Conservation (phyloP, 1,140 invertebrate genomes). For the Muscidifurax raptorellus region DNA sequence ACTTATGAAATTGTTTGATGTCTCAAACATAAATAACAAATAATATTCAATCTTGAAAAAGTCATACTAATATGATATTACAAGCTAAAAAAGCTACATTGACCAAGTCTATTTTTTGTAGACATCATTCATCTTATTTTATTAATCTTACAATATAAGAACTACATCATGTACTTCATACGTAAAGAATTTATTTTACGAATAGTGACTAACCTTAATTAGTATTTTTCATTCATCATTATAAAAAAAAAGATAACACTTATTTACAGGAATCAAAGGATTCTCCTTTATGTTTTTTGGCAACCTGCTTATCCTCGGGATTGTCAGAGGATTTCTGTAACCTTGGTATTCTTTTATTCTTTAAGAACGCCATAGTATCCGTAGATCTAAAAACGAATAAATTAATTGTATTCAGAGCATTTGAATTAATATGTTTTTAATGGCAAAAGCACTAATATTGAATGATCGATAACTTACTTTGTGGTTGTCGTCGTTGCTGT, state of each 20-base stretch:
- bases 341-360: constrained; percentile 70
- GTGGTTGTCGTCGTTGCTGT: neutral
- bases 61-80: neutral
- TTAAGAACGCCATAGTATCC: constrained; percentile 68
- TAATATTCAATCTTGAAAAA: neutral
- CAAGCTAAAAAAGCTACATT: neutral
- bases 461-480: constrained; percentile 31
- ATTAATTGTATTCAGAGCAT: constrained; percentile 6
- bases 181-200: constrained; percentile 59
- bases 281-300: constrained; percentile 71
- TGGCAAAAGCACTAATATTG: constrained; percentile 26
- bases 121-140: constrained; percentile 55
- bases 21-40: too few species aligned
- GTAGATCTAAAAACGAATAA: constrained; percentile 58
- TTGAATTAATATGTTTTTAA: neutral
- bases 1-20: neutral
- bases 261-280: constrained; percentile 74
- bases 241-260: constrained; percentile 69
- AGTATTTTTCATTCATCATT: constrained; percentile 56
- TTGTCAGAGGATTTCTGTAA: constrained; percentile 64
- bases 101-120: constrained; percentile 8
- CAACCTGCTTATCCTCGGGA: constrained; percentile 63
- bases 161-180: constrained; percentile 69
- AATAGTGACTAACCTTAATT: constrained; percentile 61
- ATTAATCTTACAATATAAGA: constrained; percentile 61